Evolutionary conservation across 2,797 vertebrate genomes (phyloP).

Genomic region (Melanotaenia parkinsoni): DNA sequence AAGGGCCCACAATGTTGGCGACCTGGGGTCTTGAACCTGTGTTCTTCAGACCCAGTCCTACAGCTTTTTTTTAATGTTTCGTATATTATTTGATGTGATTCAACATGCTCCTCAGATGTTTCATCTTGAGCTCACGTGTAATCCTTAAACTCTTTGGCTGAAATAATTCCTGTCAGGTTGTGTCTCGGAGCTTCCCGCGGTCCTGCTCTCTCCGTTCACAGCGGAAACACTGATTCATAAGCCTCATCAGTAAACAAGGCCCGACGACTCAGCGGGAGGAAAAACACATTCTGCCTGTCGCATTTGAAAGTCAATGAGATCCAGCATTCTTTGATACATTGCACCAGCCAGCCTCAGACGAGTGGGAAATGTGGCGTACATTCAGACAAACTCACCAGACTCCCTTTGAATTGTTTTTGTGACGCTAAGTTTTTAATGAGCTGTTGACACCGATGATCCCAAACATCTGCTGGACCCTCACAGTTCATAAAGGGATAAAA

Average conservation of each 20-base stretch:
- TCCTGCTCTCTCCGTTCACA: constrained; percentile 46
- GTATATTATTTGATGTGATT: constrained; percentile 6
- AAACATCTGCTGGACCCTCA: constrained; percentile 81
- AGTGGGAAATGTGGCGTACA: constrained; percentile 26
- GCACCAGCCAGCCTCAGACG: constrained; percentile 19
- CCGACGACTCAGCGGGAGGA: constrained; percentile 67
- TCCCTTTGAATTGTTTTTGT: constrained; percentile 47
- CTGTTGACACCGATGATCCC: constrained; percentile 81
- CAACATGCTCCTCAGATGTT: not conserved
- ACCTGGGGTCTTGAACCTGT: too few relatives aligned
- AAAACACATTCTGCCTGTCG: constrained; percentile 62
- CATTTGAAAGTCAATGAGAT: constrained; percentile 79
- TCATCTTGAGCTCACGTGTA: constrained; percentile 13
- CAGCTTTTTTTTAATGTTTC: not conserved
- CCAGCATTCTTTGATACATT: constrained; percentile 58
- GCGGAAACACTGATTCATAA: constrained; percentile 75
- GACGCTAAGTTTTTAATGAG: constrained; percentile 78
- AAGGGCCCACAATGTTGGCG: too few relatives aligned
- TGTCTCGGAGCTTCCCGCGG: constrained; percentile 40
- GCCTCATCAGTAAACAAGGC: constrained; percentile 75
- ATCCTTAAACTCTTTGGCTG: constrained; percentile 26
- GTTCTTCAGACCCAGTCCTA: too few relatives aligned
- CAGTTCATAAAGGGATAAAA: constrained; percentile 77
- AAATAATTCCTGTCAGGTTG: constrained; percentile 50
- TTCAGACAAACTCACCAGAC: constrained; percentile 28